Evolutionary conservation across 2,797 vertebrate genomes (phyloP).

Genomic region (Catostomus latipinnis): DNA sequence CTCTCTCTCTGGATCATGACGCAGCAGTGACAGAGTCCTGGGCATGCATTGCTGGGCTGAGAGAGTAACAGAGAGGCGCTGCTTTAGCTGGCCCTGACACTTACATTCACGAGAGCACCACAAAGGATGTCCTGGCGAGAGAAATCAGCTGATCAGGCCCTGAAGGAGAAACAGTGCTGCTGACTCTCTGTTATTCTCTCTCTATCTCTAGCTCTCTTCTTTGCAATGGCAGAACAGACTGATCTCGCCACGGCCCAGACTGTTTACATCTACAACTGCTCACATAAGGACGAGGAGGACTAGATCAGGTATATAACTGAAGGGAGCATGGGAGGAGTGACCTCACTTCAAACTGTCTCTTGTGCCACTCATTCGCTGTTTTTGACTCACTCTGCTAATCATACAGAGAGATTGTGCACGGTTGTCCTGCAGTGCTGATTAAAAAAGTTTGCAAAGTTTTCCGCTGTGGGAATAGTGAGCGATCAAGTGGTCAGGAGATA

Average conservation of each 20-base stretch:
- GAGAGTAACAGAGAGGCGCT: constrained; percentile 63
- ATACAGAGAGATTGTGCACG: constrained; percentile 6
- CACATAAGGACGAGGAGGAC: constrained; percentile 39
- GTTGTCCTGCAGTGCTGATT: constrained; percentile 29
- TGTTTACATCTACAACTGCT: constrained; percentile 1
- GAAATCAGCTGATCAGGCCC: constrained; percentile 42
- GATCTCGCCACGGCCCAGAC: not conserved
- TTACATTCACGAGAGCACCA: constrained; percentile 14
- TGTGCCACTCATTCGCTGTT: constrained; percentile 7
- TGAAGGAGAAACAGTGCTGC: constrained; percentile 29
- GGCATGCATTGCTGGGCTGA: constrained; percentile 66
- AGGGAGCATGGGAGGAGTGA: too few relatives aligned
- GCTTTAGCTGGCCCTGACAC: constrained; percentile 60
- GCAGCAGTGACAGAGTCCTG: constrained; percentile 65
- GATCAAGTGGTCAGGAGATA: not conserved
- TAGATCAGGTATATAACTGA: constrained; percentile 43
- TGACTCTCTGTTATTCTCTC: constrained; percentile 30
- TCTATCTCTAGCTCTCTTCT: constrained; percentile 10
- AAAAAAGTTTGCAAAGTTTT: not conserved
- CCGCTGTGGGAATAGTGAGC: constrained; percentile 7
- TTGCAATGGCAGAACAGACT: not conserved
- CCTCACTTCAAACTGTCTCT: too few relatives aligned
- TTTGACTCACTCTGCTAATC: constrained; percentile 31
- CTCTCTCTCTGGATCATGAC: constrained; percentile 74
- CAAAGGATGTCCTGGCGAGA: constrained; percentile 28